Evolutionary conservation across 2,797 vertebrate genomes (phyloP).

Genomic region (Meriones psammophilus): DNA sequence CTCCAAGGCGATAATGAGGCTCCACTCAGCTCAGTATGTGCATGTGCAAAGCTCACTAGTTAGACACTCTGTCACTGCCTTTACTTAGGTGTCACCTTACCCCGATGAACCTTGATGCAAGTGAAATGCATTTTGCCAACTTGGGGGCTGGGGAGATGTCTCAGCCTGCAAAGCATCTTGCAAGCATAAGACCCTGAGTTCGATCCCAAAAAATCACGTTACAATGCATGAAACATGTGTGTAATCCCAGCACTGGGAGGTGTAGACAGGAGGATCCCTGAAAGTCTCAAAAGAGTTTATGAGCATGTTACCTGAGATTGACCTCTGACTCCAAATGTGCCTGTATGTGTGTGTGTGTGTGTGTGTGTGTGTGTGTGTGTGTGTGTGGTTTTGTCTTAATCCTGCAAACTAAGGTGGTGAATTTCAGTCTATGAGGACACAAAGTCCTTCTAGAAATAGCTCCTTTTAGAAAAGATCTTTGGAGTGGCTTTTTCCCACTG

Average conservation of each 20-base stretch:
- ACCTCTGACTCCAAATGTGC: neutral
- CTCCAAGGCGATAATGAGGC: neutral
- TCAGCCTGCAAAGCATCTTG: neutral
- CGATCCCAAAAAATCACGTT: neutral
- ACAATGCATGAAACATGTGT: neutral
- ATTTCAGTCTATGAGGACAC: no score
- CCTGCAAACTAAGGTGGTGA: no score
- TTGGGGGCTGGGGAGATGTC: neutral
- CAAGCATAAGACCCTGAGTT: neutral
- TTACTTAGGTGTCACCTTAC: neutral
- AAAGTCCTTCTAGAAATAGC: neutral
- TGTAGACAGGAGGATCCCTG: neutral
- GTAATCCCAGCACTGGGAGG: neutral
- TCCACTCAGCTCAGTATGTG: neutral
- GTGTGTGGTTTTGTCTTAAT: no score
- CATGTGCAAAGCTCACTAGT: neutral
- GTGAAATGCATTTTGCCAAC: neutral
- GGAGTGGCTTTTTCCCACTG: no score
- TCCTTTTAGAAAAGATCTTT: neutral
- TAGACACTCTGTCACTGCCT: neutral
- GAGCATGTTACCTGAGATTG: neutral
- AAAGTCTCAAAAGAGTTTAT: neutral
- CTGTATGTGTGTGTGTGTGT: no score
- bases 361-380: no score
- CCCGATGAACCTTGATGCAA: neutral